These are phyloP conservation scores for Drosophila albomicans DNA, from an alignment of 1,140 invertebrate species.

Conservation along the genomic window DNA sequence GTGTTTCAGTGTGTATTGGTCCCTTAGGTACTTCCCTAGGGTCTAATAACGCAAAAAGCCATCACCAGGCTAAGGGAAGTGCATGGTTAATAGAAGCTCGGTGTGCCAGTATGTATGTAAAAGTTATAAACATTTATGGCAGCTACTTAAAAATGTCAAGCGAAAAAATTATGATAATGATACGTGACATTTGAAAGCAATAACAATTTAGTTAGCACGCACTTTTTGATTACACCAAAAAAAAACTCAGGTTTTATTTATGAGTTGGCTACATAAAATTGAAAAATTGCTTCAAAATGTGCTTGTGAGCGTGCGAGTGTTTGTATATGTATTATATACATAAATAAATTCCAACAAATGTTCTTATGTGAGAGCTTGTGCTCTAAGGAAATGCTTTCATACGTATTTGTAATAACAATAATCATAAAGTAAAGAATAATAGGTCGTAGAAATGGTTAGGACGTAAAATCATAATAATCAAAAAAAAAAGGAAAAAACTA, in stretches of 20 bases:
- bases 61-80: conserved; percentile 29
- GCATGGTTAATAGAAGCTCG: conserved; percentile 72
- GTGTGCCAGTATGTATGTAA: conserved; percentile 40
- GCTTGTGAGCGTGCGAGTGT: background rate
- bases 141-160: conserved; percentile 82
- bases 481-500: background rate
- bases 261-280: conserved; percentile 73
- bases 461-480: conserved; percentile 8
- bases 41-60: conserved; percentile 70
- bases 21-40: conserved; percentile 50
- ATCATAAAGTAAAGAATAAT: conserved; percentile 58
- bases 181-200: conserved; percentile 83
- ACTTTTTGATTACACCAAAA: conserved; percentile 75
- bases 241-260: conserved; percentile 63
- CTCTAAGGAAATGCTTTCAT: conserved; percentile 54
- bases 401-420: conserved; percentile 62
- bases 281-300: conserved; percentile 70
- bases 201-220: conserved; percentile 82
- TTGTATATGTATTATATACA: background rate
- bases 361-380: background rate
- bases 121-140: conserved; percentile 83
- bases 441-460: conserved; percentile 18
- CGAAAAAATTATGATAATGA: conserved; percentile 84
- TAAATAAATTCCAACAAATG: too few relatives aligned
- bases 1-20: background rate